Evolutionary conservation across 1,140 invertebrate species (phyloP), one percentile per base, ranked within the genome.

Genomic region (Drosophila insularis): DNA sequence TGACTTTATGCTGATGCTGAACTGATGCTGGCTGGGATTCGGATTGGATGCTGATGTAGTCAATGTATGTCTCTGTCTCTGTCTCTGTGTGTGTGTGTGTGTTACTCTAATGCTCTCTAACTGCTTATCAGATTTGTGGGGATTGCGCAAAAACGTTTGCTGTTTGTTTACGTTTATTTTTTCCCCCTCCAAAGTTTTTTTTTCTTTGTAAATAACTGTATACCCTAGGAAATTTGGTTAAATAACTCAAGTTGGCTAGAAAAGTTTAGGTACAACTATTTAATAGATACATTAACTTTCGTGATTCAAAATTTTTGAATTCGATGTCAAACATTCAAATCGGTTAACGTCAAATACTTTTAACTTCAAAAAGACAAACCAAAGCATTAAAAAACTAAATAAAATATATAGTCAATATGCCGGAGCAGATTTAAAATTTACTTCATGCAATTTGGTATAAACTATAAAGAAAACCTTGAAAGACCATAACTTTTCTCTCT

Each of bases 81-180:
- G 67, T 61, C 53, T 68, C 35, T 65, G 58, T 72, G 54, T 70
- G 27, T 70, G 68, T 78, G 75, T 78, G 69, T 69, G 74, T 55
- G 62, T 54, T 73, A 70, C 74, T 81, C 81, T 86, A 81, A 80
- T 86, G 78, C 81, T 85, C 79, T 81, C 78, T 81, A 85, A 86
- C 81, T 71, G 82, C 82, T 86, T 86, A 86, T 86, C 82, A 86
- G 82, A 86, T 86, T 85, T 84, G 81, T 78, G 71, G 63, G 80
- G 76, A 85, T 82, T 80, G 81, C 80, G 73, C 80, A 85, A 84
- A 82, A 80, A 75, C 81, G 81, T 79, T 84, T 85, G 70, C 78
- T 73, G 77, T 72, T 79, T 77, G 54, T 32, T 56, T 63, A 43
- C 37, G 60, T 63, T 43, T 46, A 43, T 68, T 46, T 43, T 37